phyloP scores from a whole-genome alignment of 2,113 vertebrate species.

The Odocoileus virginianus region DNA sequence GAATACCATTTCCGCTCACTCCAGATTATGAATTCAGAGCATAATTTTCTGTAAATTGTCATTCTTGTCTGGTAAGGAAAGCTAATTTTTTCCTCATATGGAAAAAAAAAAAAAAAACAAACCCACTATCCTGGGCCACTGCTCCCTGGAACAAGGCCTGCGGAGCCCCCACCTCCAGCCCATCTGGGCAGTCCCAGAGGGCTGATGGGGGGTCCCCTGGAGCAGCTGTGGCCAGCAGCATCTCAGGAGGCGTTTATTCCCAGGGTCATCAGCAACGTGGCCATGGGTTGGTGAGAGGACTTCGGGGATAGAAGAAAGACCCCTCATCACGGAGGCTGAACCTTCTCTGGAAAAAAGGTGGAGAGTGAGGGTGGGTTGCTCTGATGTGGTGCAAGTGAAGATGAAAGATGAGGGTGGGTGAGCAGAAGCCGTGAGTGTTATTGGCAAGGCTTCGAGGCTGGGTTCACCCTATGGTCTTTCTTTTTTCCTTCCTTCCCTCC shows the following conservation, averaged over 20 bases:
- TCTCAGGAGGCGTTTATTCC: not conserved
- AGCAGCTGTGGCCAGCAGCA: not conserved
- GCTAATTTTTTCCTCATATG: not conserved
- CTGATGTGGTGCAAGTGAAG: not conserved
- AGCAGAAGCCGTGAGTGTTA: not conserved
- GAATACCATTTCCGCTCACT: conserved; percentile 54
- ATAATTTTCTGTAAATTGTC: conserved; percentile 60
- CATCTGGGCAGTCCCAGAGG: not conserved
- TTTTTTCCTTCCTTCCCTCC: not conserved
- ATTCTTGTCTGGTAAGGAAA: conserved; percentile 57
- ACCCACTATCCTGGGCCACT: not conserved
- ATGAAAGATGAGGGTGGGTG: not conserved
- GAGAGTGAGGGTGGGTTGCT: not conserved
- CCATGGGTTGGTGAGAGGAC: not conserved
- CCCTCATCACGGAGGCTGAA: not conserved
- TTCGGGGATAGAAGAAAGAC: not conserved
- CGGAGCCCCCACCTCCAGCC: not conserved
- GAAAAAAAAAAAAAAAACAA: not conserved
- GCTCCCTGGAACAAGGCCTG: not conserved
- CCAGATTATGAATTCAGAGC: conserved; percentile 44
- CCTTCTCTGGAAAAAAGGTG: not conserved
- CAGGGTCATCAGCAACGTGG: rapidly evolving
- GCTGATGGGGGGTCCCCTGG: not conserved
- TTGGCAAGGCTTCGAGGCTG: not conserved
- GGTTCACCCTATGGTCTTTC: not conserved